Evolutionary conservation across 2,797 vertebrate species (phyloP), one percentile per base, ranked within the genome.

Genomic region (Gallirallus australis): DNA sequence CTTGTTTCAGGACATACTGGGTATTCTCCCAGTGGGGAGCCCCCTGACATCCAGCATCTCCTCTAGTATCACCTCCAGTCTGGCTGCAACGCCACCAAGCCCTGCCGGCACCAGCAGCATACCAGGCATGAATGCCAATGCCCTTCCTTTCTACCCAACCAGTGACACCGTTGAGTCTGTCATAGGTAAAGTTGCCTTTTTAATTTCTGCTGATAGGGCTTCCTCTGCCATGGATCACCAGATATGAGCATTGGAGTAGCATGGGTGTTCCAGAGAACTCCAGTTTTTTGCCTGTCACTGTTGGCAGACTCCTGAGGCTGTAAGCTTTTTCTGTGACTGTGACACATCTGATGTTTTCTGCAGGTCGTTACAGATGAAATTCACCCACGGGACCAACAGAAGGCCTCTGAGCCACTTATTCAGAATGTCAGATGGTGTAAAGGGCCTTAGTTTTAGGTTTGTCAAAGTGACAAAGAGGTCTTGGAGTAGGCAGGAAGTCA

Each of bases 111-210:
- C 98, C 91, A 97, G 99, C 97, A 98, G 99, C 66, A 97, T 98
- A 70, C 99, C 99, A 16, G 99, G 99, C 97, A 99, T 99, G 99
- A 99, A 99, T 65, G 99, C 99, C 96, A 99, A 99, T 48, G 99
- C 99, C 54, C 98, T 99, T 97, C 99, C 99, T 76, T 99, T 99
- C 97, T 99, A 99, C 96, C 99, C 99, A 82, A 99, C 99, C 97
- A 99, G 99, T 77, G 99, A 99, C 98, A 99, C 99, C 2, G 99
- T 99, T 86, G 99, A 99, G 98, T 99, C 99, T 17, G 99, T 99
- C 72, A 99, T 99, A 95, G 99, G 99, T 99, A 97, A 98, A 98
- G 97, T 77, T 89, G 84, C 92, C 82, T 50, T 93, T 93, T 93
- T 91, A 39, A 79, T 47, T 71, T 90, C 39, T 1, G 13, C 50